A percentile compares a stretch with the other conserved stretches of the same genome.
phyloP scores from a whole-genome alignment of 1,140 invertebrate species.

The Drosophila cardini region DNA sequence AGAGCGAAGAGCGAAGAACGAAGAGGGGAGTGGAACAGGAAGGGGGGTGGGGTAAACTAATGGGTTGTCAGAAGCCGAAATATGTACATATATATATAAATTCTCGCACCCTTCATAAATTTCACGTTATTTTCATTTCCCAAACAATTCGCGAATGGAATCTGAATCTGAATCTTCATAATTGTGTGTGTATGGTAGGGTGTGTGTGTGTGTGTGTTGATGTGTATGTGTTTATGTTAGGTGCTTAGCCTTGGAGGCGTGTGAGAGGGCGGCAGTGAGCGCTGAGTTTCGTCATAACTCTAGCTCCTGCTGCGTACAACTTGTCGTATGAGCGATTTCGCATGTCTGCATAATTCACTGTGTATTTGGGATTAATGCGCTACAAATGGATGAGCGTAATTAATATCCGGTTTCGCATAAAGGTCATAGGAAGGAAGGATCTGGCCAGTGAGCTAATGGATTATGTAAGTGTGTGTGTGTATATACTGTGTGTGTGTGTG shows the following conservation, averaged over 20 bases:
- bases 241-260: conserved; percentile 28
- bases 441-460: conserved; percentile 42
- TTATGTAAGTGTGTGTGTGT: conserved; percentile 26
- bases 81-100: conserved; percentile 13
- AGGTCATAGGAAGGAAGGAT: conserved; percentile 1
- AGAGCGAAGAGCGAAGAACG: conserved; percentile 3
- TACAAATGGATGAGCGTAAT: conserved; percentile 62
- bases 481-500: not conserved
- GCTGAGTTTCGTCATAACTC: conserved; percentile 31
- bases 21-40: not conserved
- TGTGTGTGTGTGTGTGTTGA: conserved; percentile 5
- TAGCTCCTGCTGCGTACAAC: conserved; percentile 16
- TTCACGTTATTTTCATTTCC: conserved; percentile 20
- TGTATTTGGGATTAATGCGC: conserved; percentile 52
- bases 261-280: too few species aligned
- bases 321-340: conserved; percentile 40
- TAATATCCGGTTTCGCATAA: conserved; percentile 60
- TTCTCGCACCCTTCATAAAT: conserved; percentile 19
- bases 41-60: conserved; percentile 29
- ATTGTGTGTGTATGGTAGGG: conserved; percentile 23
- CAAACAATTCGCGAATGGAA: conserved; percentile 13
- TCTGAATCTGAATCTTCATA: conserved; percentile 35
- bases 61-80: conserved; percentile 45
- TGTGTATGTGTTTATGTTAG: conserved; percentile 10
- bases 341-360: conserved; percentile 43